These are phyloP conservation scores for Darevskia mixta DNA, from an alignment of 2,797 vertebrate genomes.

Conservation along the genomic window DNA sequence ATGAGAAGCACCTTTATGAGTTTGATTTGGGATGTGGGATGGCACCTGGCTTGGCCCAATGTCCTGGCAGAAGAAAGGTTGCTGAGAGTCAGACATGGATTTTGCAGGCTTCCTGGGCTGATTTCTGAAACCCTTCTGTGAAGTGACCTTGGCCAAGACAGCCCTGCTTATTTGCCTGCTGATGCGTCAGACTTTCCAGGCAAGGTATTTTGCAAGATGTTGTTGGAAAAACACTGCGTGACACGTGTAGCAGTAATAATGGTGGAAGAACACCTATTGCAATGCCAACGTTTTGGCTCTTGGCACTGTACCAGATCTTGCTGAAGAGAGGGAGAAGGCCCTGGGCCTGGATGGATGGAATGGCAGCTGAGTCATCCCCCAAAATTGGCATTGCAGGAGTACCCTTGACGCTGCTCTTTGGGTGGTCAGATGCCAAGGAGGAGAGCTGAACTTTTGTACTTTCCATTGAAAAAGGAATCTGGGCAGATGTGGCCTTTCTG, in stretches of 20 bases:
- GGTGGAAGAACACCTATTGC: too few species aligned
- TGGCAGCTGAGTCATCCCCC: background rate
- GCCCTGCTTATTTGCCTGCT: background rate
- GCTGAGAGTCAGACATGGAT: background rate
- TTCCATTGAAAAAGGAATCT: background rate
- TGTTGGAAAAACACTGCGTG: background rate
- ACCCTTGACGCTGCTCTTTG: background rate
- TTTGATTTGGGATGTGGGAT: background rate
- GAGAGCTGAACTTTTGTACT: background rate
- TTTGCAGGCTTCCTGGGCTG: background rate
- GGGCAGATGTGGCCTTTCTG: background rate
- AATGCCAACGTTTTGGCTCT: background rate
- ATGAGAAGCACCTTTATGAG: background rate
- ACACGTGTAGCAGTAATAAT: background rate
- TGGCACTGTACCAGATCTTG: background rate
- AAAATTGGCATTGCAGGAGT: background rate
- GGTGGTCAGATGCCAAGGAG: background rate
- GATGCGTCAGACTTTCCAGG: background rate
- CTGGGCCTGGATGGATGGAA: background rate
- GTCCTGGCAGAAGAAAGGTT: too few species aligned
- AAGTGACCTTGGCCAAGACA: background rate
- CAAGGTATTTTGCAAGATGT: background rate
- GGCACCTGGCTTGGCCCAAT: background rate
- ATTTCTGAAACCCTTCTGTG: background rate
- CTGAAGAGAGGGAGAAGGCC: background rate